phyloP scores from a whole-genome alignment of 2,113 vertebrate species.

The Syngnathus scovelli region DNA sequence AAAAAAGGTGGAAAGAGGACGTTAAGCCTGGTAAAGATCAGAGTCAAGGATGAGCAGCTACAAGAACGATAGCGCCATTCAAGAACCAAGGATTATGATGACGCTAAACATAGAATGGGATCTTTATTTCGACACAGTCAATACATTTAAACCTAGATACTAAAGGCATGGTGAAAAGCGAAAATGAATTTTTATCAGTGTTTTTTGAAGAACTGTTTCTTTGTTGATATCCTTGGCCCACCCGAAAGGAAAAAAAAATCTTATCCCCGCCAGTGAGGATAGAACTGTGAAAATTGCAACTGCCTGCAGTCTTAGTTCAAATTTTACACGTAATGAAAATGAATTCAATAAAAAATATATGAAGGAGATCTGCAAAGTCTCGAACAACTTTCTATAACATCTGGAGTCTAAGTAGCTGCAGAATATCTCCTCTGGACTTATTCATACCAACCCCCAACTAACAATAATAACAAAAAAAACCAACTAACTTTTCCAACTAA shows the following conservation, averaged over 20 bases:
- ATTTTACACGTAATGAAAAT: too few relatives aligned
- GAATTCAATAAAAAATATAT: too few relatives aligned
- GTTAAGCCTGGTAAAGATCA: constrained; percentile 32
- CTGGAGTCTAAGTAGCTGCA: too few relatives aligned
- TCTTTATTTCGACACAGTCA: constrained; percentile 26
- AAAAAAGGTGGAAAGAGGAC: constrained; percentile 48
- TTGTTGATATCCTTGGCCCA: neutral
- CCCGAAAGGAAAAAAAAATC: too few relatives aligned
- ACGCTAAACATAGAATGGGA: constrained; percentile 41
- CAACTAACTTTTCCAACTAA: constrained; percentile 33
- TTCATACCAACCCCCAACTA: neutral
- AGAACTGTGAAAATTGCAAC: too few relatives aligned
- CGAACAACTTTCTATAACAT: too few relatives aligned
- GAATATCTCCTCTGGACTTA: neutral
- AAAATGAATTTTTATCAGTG: neutral
- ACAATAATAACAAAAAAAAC: neutral
- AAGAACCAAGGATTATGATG: constrained; percentile 32
- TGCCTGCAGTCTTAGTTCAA: neutral
- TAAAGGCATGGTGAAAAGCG: neutral
- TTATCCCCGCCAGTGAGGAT: too few relatives aligned
- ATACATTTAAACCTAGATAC: constrained; percentile 9
- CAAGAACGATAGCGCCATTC: constrained; percentile 29
- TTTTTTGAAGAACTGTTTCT: too few relatives aligned
- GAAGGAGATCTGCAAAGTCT: too few relatives aligned
- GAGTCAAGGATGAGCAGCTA: constrained; percentile 28